These are phyloP conservation scores for Bellardia bayeri DNA, from an alignment of 2,888 invertebrate genomes.

Conservation along the genomic window DNA sequence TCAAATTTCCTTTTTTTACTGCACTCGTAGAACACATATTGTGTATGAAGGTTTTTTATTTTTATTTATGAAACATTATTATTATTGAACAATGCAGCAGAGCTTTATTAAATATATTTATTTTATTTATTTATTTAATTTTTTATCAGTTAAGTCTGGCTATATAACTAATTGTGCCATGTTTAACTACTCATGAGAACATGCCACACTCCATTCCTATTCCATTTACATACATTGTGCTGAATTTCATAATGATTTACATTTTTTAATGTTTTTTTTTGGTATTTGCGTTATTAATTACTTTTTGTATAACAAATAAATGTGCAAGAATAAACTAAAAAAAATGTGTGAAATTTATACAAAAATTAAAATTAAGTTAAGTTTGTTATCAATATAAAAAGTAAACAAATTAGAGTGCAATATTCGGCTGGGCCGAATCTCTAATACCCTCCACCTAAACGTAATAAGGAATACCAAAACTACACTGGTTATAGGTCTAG, in stretches of 20 bases:
- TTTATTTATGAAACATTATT: conserved; percentile 19
- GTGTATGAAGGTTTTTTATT: conserved; percentile 14
- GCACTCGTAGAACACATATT: background rate
- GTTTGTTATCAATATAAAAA: background rate
- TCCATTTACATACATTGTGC: conserved; percentile 17
- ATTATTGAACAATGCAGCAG: conserved; percentile 49
- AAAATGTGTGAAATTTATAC: conserved; percentile 39
- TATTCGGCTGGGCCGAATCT: too few relatives aligned
- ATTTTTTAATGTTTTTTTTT: conserved; percentile 36
- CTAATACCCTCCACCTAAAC: too few relatives aligned
- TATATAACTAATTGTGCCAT: conserved; percentile 23
- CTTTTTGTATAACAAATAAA: conserved; percentile 41
- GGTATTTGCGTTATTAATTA: background rate
- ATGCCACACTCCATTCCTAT: background rate
- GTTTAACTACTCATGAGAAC: background rate
- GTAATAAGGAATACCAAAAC: too few relatives aligned
- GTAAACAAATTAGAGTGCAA: too few relatives aligned
- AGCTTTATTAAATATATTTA: conserved; percentile 46
- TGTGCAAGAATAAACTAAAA: conserved; percentile 12
- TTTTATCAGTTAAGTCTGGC: conserved; percentile 48
- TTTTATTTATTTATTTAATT: conserved; percentile 49
- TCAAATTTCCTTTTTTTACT: conserved; percentile 7
- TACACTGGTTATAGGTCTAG: too few relatives aligned
- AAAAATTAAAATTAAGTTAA: conserved; percentile 10
- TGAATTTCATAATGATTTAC: conserved; percentile 28